Conservation (phyloP, 2,797 vertebrate species). For the Aldrovandia affinis region DNA sequence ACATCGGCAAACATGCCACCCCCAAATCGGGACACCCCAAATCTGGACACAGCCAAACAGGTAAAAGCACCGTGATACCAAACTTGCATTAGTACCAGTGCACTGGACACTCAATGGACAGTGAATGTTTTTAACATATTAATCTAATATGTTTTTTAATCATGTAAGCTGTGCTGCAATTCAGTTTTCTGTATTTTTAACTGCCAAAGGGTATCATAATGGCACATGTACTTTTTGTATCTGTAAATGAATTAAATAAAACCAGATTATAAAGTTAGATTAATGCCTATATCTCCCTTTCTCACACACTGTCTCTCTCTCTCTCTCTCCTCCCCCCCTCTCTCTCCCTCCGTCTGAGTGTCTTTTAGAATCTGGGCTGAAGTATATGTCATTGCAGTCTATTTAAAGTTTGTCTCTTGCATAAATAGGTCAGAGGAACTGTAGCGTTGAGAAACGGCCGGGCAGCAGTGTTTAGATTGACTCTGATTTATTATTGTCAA, state of each 20-base stretch:
- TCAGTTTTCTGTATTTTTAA: no score
- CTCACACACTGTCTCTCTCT: no score
- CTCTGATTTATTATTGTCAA: background rate
- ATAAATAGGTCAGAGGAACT: slow-evolving; percentile 74
- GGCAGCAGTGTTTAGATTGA: slow-evolving; percentile 59
- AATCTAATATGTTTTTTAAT: no score
- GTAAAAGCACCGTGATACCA: slow-evolving; percentile 41
- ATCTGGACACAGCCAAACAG: slow-evolving; percentile 52
- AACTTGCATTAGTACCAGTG: no score
- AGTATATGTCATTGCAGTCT: slow-evolving; percentile 63
- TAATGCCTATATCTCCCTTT: background rate
- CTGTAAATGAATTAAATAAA: background rate
- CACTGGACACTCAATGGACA: no score
- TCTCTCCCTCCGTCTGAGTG: slow-evolving; percentile 39
- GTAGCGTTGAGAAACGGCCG: slow-evolving; percentile 58
- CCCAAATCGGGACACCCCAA: slow-evolving; percentile 27
- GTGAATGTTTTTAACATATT: no score
- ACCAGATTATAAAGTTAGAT: background rate
- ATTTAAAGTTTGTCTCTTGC: slow-evolving; percentile 68
- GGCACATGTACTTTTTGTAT: background rate
- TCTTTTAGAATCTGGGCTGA: slow-evolving; percentile 45
- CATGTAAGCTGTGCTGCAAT: no score
- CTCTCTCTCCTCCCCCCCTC: slow-evolving; percentile 30
- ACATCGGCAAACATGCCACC: slow-evolving; percentile 69
- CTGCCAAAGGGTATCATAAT: no score